phyloP scores from a whole-genome alignment of 2,888 invertebrate genomes.

The Dioctria rufipes region DNA sequence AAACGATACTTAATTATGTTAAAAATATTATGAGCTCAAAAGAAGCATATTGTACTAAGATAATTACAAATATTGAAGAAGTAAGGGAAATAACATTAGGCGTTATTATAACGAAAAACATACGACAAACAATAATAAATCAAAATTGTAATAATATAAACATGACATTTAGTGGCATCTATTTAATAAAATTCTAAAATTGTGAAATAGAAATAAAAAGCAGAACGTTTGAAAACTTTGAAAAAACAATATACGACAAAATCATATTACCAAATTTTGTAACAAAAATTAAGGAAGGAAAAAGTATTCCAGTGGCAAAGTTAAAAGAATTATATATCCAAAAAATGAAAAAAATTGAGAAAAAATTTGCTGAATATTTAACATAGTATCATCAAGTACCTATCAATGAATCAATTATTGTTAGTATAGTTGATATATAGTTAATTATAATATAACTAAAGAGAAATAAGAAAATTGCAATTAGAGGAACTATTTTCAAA shows the following conservation, averaged over 20 bases:
- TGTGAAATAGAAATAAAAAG: slow-evolving; percentile 6
- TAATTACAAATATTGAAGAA: not conserved
- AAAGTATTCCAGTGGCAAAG: not conserved
- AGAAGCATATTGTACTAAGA: not conserved
- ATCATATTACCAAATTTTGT: slow-evolving; percentile 16
- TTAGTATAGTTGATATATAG: no score
- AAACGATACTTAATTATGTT: not conserved
- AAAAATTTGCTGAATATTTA: no score
- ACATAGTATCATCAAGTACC: no score
- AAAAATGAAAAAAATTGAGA: no score
- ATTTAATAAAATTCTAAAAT: slow-evolving; percentile 13
- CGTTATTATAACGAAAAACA: not conserved
- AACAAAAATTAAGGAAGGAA: slow-evolving; percentile 18
- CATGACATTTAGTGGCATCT: not conserved
- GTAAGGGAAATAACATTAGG: slow-evolving; percentile 8
- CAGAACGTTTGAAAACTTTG: not conserved
- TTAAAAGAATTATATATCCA: no score
- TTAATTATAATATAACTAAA: no score
- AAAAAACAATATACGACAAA: not conserved
- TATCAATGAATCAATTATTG: no score
- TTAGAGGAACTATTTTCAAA: no score
- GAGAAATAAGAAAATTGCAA: no score
- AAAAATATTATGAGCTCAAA: slow-evolving; percentile 9
- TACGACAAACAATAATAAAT: not conserved
- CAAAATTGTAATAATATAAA: slow-evolving; percentile 23